These are phyloP conservation scores for Morphnarchus princeps DNA, from an alignment of 2,113 vertebrate genomes.

Conservation along the genomic window DNA sequence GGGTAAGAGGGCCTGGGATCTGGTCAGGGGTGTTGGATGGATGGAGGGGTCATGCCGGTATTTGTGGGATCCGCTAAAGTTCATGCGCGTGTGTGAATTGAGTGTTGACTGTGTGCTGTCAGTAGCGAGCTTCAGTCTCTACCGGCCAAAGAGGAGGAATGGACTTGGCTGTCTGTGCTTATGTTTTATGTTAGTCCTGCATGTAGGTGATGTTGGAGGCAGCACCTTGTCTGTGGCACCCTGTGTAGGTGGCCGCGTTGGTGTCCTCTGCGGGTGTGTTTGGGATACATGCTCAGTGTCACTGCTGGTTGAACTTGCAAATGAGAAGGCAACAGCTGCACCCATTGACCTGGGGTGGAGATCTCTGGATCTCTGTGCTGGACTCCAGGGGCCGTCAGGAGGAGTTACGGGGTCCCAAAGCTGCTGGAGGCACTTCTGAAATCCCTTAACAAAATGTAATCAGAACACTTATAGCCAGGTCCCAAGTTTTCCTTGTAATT, in stretches of 20 bases:
- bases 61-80: neutral
- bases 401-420: neutral
- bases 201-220: neutral
- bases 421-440: neutral
- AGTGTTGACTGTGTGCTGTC: neutral
- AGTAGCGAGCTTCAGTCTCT: neutral
- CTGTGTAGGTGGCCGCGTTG: neutral
- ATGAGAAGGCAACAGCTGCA: neutral
- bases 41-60: neutral
- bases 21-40: neutral
- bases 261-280: neutral
- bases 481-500: neutral
- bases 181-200: neutral
- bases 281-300: fast-evolving
- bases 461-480: neutral
- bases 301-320: neutral
- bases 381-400: fast-evolving
- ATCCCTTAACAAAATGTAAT: neutral
- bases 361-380: neutral
- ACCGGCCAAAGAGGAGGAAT: neutral
- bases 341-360: neutral
- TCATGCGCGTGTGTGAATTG: fast-evolving
- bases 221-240: neutral
- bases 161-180: neutral
- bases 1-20: neutral